phyloP scores from a whole-genome alignment of 2,888 invertebrate species.

The Petrolisthes manimaculis region DNA sequence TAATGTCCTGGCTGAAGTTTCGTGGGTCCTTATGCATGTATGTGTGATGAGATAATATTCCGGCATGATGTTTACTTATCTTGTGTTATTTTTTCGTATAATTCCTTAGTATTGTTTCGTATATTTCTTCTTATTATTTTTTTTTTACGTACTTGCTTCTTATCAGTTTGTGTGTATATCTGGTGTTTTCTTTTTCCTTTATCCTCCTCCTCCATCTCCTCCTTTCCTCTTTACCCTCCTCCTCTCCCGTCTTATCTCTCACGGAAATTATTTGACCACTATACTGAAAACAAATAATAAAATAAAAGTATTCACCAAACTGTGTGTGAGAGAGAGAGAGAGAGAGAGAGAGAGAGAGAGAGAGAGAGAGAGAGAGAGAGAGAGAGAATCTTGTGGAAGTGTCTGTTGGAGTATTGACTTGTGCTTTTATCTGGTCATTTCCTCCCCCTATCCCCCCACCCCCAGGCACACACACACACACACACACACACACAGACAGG shows the following conservation, averaged over 20 bases:
- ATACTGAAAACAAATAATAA: background rate
- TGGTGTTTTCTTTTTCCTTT: background rate
- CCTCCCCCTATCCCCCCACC: too few relatives aligned
- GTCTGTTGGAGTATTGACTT: too few relatives aligned
- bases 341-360: too few relatives aligned
- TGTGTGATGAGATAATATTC: background rate
- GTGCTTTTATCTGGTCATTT: too few relatives aligned
- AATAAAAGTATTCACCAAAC: too few relatives aligned
- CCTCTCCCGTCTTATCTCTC: background rate
- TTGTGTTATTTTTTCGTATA: background rate
- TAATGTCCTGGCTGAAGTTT: background rate
- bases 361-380: too few relatives aligned
- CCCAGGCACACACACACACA: too few relatives aligned
- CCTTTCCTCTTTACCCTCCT: background rate
- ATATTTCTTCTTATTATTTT: background rate
- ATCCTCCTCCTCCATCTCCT: background rate
- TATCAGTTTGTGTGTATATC: background rate
- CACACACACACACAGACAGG: too few relatives aligned
- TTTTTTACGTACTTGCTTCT: background rate
- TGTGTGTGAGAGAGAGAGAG: too few relatives aligned
- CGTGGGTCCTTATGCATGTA: background rate
- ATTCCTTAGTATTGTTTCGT: background rate
- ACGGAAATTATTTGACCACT: too few relatives aligned
- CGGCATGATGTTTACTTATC: background rate
- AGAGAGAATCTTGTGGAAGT: too few relatives aligned